Percentiles rank a stretch among this genome's conserved stretches.
These are phyloP conservation scores for Bombus turneri DNA, from an alignment of 1,140 invertebrate species.

Conservation along the genomic window DNA sequence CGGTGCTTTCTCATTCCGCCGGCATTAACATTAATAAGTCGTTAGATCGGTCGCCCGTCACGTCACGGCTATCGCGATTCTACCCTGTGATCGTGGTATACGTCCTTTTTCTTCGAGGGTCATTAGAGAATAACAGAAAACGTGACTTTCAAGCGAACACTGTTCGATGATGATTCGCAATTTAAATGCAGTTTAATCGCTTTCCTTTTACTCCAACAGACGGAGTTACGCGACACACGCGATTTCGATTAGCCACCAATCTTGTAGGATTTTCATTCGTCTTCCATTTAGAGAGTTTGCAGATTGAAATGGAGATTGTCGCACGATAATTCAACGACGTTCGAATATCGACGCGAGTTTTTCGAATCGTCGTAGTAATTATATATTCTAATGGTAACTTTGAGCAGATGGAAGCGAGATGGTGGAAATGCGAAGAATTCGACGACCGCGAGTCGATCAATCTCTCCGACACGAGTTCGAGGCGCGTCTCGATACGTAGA, in stretches of 20 bases:
- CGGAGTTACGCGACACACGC: background rate
- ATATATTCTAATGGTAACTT: too few species aligned
- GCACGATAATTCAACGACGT: too few species aligned
- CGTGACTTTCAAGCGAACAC: background rate
- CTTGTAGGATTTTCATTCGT: background rate
- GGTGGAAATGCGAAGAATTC: background rate
- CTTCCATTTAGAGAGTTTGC: background rate
- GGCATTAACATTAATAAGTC: constrained; percentile 27
- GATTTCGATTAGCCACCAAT: too few species aligned
- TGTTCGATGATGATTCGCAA: background rate
- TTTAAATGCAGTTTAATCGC: background rate
- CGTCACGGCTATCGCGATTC: constrained; percentile 12
- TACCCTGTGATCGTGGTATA: background rate
- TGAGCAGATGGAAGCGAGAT: too few species aligned
- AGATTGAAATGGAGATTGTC: background rate
- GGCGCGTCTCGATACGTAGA: background rate
- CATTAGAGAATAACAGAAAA: constrained; percentile 18
- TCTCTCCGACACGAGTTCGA: background rate
- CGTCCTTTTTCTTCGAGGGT: background rate
- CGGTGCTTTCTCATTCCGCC: constrained; percentile 5
- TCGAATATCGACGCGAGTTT: too few species aligned
- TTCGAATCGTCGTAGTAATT: too few species aligned
- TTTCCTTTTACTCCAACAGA: background rate
- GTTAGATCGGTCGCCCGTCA: constrained; percentile 20
- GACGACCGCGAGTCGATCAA: background rate